Conservation (phyloP, 2,797 vertebrate species). For the Enteromius viviparus region DNA sequence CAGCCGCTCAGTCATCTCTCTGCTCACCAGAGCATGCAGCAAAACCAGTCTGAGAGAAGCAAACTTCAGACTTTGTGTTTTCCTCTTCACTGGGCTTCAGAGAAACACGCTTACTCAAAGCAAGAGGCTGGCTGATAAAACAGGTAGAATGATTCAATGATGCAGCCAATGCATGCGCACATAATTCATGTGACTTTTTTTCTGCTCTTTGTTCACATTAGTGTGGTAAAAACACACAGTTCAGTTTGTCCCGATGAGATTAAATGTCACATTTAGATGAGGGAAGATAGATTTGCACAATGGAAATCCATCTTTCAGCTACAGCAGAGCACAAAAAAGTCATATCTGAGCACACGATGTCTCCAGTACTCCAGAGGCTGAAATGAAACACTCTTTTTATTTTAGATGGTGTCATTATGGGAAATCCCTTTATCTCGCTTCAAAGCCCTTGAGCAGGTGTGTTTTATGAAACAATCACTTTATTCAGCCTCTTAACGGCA, state of each 20-base stretch:
- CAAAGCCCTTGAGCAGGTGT: conserved; percentile 79
- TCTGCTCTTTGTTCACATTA: neutral
- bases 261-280: conserved; percentile 18
- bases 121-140: conserved; percentile 36
- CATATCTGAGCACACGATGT: conserved; percentile 22
- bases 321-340: conserved; percentile 25
- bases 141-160: neutral
- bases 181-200: neutral
- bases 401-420: conserved; percentile 70
- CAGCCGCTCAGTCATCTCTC: conserved; percentile 47
- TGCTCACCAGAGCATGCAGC: conserved; percentile 50
- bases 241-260: neutral
- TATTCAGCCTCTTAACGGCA: conserved; percentile 56
- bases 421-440: conserved; percentile 77
- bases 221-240: neutral
- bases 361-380: conserved; percentile 49
- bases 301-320: conserved; percentile 28
- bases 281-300: conserved; percentile 23
- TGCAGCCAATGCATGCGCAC: neutral
- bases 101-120: conserved; percentile 47
- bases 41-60: conserved; percentile 40
- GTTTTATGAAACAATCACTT: conserved; percentile 65
- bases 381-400: conserved; percentile 66
- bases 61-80: conserved; percentile 29
- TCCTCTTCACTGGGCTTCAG: conserved; percentile 35